phyloP scores from a whole-genome alignment of 2,888 invertebrate species.

The Meliscaeva auricollis region DNA sequence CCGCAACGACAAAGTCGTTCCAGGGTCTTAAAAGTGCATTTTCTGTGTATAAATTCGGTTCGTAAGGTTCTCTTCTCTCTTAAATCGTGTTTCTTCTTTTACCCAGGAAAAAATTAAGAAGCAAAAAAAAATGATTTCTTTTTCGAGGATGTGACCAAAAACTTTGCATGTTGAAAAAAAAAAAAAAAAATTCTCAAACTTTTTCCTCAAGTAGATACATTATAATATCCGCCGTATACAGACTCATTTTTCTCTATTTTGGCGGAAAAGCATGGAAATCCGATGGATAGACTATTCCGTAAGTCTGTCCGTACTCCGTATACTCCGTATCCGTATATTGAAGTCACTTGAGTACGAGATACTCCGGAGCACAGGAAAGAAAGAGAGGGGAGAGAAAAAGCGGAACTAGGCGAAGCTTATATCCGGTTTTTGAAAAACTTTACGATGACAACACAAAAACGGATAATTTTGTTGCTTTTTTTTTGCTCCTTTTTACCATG shows the following conservation, averaged over 20 bases:
- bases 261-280: slow-evolving; percentile 61
- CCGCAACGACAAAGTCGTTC: slow-evolving; percentile 69
- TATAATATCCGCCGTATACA: slow-evolving; percentile 6
- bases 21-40: slow-evolving; percentile 73
- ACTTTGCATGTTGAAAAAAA: slow-evolving; percentile 76
- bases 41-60: slow-evolving; percentile 15
- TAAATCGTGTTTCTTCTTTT: slow-evolving; percentile 48
- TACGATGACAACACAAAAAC: slow-evolving; percentile 65
- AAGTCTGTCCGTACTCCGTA: slow-evolving; percentile 41
- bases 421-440: slow-evolving; percentile 70
- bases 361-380: too few relatives aligned
- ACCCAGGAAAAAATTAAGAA: slow-evolving; percentile 52
- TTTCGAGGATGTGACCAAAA: slow-evolving; percentile 66
- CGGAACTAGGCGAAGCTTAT: slow-evolving; percentile 73
- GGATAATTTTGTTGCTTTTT: slow-evolving; percentile 2
- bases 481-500: slow-evolving; percentile 39
- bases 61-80: not conserved
- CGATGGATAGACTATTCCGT: slow-evolving; percentile 54
- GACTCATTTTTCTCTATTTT: slow-evolving; percentile 35
- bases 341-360: slow-evolving; percentile 45
- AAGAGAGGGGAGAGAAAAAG: slow-evolving; percentile 1
- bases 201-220: slow-evolving; percentile 37
- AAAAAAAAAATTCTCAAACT: slow-evolving; percentile 69
- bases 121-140: slow-evolving; percentile 6
- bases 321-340: too few relatives aligned